Conservation (phyloP, 2,888 invertebrate genomes). For the Cephus nigrinus region DNA sequence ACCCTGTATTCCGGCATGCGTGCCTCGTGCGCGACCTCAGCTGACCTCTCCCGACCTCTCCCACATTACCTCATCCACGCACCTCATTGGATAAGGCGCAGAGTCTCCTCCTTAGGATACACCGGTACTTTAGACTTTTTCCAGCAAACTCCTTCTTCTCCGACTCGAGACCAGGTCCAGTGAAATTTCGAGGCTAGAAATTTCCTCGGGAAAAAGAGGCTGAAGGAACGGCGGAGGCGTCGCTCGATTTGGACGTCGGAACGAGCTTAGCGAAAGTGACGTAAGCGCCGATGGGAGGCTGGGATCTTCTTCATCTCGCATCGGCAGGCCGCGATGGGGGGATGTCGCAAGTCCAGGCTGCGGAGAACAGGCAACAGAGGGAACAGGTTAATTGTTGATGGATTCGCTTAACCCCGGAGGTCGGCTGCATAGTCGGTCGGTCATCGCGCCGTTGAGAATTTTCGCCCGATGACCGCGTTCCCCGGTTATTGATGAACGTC, state of each 20-base stretch:
- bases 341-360: neutral
- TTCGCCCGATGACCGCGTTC: neutral
- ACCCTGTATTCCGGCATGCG: conserved; percentile 54
- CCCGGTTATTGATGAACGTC: neutral
- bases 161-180: neutral
- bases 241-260: neutral
- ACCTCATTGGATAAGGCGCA: conserved; percentile 29
- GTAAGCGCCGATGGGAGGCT: conserved; percentile 3
- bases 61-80: conserved; percentile 55
- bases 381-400: conserved; percentile 15
- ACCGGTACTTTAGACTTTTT: neutral
- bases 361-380: neutral
- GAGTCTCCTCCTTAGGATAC: neutral
- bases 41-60: conserved; percentile 51
- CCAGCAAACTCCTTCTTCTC: neutral
- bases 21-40: conserved; percentile 48
- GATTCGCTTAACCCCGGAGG: conserved; percentile 15
- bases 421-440: neutral
- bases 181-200: neutral
- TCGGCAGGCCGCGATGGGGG: neutral
- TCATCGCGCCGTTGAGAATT: neutral
- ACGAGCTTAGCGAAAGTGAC: conserved; percentile 28
- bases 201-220: neutral
- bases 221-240: neutral
- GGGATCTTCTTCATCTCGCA: neutral